A percentile compares a stretch with the other conserved stretches of the same genome.
Evolutionary conservation across 2,888 invertebrate species (phyloP).

Genomic region (Lithodes maja): DNA sequence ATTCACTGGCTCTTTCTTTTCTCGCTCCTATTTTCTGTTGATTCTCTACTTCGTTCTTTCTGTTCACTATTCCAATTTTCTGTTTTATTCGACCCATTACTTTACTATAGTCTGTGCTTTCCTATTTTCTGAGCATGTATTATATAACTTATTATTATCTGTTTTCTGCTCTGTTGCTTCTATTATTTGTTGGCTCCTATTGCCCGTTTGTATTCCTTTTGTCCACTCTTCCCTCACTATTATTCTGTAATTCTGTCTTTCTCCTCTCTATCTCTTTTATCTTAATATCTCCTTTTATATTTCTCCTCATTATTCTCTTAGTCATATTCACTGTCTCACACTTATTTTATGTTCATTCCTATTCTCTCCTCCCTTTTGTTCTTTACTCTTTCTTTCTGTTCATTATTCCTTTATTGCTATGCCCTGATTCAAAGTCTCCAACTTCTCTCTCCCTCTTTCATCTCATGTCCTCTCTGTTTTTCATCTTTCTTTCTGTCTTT

Average conservation of each 20-base stretch:
- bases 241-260: constrained; percentile 32
- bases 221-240: neutral
- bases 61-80: too few relatives aligned
- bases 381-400: neutral
- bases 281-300: neutral
- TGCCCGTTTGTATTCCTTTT: neutral
- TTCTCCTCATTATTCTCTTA: neutral
- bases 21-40: too few relatives aligned
- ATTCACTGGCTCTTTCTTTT: too few relatives aligned
- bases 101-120: too few relatives aligned
- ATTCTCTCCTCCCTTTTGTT: neutral
- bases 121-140: too few relatives aligned
- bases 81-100: too few relatives aligned
- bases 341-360: too few relatives aligned
- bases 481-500: neutral
- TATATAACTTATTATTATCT: too few relatives aligned
- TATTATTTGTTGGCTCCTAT: too few relatives aligned
- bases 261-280: neutral
- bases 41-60: too few relatives aligned
- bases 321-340: neutral
- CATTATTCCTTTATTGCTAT: fast-evolving
- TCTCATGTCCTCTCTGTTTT: too few relatives aligned
- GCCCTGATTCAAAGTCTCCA: fast-evolving
- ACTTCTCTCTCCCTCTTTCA: neutral
- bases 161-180: too few relatives aligned